Evolutionary conservation across 1,140 invertebrate species (phyloP), one percentile per base, ranked within the genome.

Genomic region (Drosophila tristis): DNA sequence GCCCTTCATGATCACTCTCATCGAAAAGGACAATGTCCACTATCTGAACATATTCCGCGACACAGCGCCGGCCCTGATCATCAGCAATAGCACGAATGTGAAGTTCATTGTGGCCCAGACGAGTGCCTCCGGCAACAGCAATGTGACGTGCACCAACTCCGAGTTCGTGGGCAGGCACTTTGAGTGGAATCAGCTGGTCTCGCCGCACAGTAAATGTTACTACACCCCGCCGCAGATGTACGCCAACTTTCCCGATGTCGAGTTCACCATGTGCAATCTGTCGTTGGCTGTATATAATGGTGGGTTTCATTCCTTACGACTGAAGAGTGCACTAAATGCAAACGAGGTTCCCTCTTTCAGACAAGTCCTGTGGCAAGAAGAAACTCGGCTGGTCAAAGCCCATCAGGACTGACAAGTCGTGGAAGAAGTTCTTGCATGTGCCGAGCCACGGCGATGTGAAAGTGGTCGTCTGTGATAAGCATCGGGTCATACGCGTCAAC

Each of bases 371-470:
- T 20, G 54, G 23, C 13, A 89, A 76, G n/a, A 58, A 70, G 11
- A 77, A 81, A 26, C 91, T 93, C 31, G 72, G 86, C 44, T 94
- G 93, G 93, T 94, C 93, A 2, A 86, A 87, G 44, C 90, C 92
- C 0, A 89, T 94, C 31, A 86, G 92, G 53, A 91, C 93, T 3
- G 91, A 92, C 56, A 92, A 92, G 57, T 92, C 91, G n/a, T 92
- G 93, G 61, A 94, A 96, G 61, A 94, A 95, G 71, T 96, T 96
- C 86, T 92, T 96, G 7, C 92, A 94, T 47, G 92, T 97, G 44
- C 95, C 95, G 0, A 92, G 93, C 43, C 93, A 94, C 72, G 94
- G 95, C 3, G 96, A 97, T 87, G 93, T 97, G 0, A 96, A 96
- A 92, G 92, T 97, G 3, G 93, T 94, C 4, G 94, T 96, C 64